phyloP scores from a whole-genome alignment of 2,888 invertebrate genomes.

The Resseliella maxima region DNA sequence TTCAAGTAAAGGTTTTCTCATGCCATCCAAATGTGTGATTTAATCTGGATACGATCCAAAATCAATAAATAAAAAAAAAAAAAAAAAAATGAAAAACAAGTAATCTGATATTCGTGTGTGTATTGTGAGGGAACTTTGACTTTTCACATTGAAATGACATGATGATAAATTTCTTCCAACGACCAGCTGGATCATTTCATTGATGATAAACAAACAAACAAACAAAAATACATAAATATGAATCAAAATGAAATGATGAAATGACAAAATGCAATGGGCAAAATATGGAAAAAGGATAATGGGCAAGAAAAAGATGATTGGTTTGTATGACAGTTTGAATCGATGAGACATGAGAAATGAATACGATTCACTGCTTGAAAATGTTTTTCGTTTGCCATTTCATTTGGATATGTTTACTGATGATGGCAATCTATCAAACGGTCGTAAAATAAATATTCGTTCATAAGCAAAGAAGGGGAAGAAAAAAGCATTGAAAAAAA shows the following conservation, averaged over 20 bases:
- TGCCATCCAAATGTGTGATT: background rate
- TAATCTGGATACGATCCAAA: background rate
- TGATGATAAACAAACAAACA: too few relatives aligned
- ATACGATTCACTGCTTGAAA: background rate
- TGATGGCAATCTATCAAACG: constrained; percentile 28
- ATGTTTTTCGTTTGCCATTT: constrained; percentile 47
- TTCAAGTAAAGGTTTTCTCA: background rate
- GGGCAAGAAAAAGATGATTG: constrained; percentile 5
- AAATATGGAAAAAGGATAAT: background rate
- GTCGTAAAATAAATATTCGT: constrained; percentile 46
- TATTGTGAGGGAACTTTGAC: background rate
- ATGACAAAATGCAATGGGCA: background rate
- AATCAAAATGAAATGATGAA: background rate
- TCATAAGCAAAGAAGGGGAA: background rate
- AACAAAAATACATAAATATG: constrained; percentile 9
- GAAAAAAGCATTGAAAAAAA: background rate
- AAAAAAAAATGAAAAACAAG: too few relatives aligned
- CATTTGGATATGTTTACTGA: background rate
- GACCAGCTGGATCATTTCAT: constrained; percentile 47
- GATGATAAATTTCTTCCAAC: constrained; percentile 10
- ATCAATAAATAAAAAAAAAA: constrained; percentile 41
- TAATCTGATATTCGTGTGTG: constrained; percentile 1
- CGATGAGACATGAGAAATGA: background rate
- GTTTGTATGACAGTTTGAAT: background rate
- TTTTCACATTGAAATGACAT: constrained; percentile 8